Evolutionary conservation across 2,888 invertebrate genomes (phyloP), one percentile per base, ranked within the genome.

Genomic region (Campoplex capitator): DNA sequence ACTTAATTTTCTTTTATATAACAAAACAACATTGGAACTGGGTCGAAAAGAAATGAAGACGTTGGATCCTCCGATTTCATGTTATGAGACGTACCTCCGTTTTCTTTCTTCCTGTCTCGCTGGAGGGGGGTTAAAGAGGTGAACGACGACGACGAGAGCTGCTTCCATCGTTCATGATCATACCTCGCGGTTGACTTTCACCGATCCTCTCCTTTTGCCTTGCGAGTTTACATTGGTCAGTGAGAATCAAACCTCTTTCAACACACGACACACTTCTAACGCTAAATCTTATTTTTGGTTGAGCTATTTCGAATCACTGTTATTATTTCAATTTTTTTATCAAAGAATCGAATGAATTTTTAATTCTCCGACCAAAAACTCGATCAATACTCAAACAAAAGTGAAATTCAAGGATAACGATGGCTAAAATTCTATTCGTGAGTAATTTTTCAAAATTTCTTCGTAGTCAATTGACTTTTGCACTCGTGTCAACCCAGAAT

Each of bases 381-480:
- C 2, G 11, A 56, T 32, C 1, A 16, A 16, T 4, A 1, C 3
- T 45, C 8, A n/a, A 35, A 38, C 11, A 35, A 32, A 32, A 62
- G 35, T 76, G 4, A 13, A 42, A n/a, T 32, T 13, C 13, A n/a
- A 70, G 38, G 71, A 78, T 54, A 62, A 75, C 16, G 56, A 86
- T 86, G 86, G 58, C 76, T 3, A 86, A 56, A 65, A 42, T 2
- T 48, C 23, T 83, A 9, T 45, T 83, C 71, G 80, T 84, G 32
- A 87, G 84, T 82, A 32, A 65, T 65, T 65, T 65, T 13, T 4
- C 1, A 28, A 32, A 62, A 32, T 62, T 32, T 62, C 42, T 42
- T 38, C 38, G 6, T 3, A 38, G 1, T 38, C 6, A 38, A 3
- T 38, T 1, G 38, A 38, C 6, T 38, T 38, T 38, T 38, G 6